Evolutionary conservation across 2,113 vertebrate genomes (phyloP).

Genomic region (Potamarius usumacintae): DNA sequence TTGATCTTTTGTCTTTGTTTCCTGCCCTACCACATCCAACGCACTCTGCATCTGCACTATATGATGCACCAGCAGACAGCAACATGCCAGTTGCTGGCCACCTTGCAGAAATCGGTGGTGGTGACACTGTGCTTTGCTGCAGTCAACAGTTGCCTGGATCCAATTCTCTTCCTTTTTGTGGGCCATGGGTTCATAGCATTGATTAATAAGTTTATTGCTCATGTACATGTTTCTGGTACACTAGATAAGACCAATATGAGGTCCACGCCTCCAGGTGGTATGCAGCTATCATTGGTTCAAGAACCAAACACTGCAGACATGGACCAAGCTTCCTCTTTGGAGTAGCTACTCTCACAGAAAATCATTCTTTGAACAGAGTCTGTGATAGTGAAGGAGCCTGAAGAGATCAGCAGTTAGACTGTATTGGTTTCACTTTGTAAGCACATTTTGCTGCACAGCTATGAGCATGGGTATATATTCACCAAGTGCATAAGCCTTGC

Average conservation of each 20-base stretch:
- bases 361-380: background rate
- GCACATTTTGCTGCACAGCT: background rate
- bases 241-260: background rate
- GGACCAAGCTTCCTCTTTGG: background rate
- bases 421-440: background rate
- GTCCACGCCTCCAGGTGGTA: background rate
- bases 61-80: slow-evolving; percentile 20
- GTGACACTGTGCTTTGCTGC: slow-evolving; percentile 53
- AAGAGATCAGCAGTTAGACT: background rate
- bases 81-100: slow-evolving; percentile 39
- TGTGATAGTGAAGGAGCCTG: background rate
- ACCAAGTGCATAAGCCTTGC: background rate
- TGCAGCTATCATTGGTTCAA: background rate
- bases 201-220: slow-evolving; percentile 9
- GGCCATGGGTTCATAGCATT: slow-evolving; percentile 54
- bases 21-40: slow-evolving; percentile 59
- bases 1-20: slow-evolving; percentile 56
- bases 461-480: background rate
- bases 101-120: slow-evolving; percentile 53
- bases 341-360: background rate
- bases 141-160: slow-evolving; percentile 58
- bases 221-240: background rate
- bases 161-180: slow-evolving; percentile 56
- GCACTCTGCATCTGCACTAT: slow-evolving; percentile 56
- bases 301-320: background rate